Evolutionary conservation across 2,888 invertebrate species (phyloP), one percentile per base, ranked within the genome.

Genomic region (Melipona bicolor): DNA sequence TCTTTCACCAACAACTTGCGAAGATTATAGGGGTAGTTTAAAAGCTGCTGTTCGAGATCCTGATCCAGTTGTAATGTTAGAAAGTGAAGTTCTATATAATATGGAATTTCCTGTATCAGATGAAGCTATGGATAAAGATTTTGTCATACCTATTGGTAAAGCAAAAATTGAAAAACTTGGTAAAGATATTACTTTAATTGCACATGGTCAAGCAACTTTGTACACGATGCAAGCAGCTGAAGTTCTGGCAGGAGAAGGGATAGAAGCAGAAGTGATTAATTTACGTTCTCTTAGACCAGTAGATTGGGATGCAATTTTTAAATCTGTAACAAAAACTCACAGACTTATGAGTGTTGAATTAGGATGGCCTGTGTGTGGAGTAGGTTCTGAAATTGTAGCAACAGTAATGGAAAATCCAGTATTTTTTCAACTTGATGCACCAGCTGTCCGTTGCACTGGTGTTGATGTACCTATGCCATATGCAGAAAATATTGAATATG

Each of bases 11-110:
- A 96, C 95, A 91, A 95, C 95, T 49, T 93, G 96, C 1, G 96
- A 96, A 92, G 97, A 97, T 92, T 95, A 95, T 82, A 95, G 95
- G 91, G 96, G 97, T 36, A 94, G 96, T 49, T 91, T 97, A 32
- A 97, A 97, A 91, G 92, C 96, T 56, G 95, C 96, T 61, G 96
- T 96, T 70, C 94, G 96, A 82, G 96, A 97, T 92, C 95, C 96
- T 50, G 96, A 96, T 90, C 96, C 96, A 83, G 96, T 96, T 71
- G 95, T 97, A 0, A 95, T 95, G 89, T 93, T 97, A 77, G 97
- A 97, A 92, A 96, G 96, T 93, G 96, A 97, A 93, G 90, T 96
- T 54, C 93, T 97, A 83, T 97, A 97, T 92, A 96, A 96, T 77
- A 84, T 92, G 13, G 86, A 95, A 27, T 96, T 96, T 92, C 95